Evolutionary conservation across 2,888 invertebrate species (phyloP), one percentile per base, ranked within the genome.

Genomic region (Tachystola acroxantha): DNA sequence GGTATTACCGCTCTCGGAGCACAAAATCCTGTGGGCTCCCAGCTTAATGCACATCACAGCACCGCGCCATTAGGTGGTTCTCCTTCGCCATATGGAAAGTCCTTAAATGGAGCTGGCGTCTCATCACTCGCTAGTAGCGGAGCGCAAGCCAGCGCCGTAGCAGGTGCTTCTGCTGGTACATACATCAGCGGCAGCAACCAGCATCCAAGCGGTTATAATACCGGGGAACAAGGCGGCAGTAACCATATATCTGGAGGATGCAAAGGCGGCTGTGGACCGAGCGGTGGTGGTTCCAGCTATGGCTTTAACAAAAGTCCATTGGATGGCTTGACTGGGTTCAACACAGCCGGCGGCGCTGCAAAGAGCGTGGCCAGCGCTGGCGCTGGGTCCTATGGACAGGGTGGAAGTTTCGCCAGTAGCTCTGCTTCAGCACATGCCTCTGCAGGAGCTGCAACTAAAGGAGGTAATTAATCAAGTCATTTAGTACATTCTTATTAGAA

Each of bases 361-460:
- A 75, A 69, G 38, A 71, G 74, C 39, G 45, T 61, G n/a, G 64
- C 77, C 1, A 62, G 56, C 27, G 57, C 63, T 1, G 47, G 50
- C 24, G 50, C 57, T 3, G 57, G 46, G 27, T 56, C 51, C 9
- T 3, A 49, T 41, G 68, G 63, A 25, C n/a, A n/a, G 3, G 24
- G 24, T n/a, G 64, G 70, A 33, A 67, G 69, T 47, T 78, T 64
- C 36, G 68, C 80, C n/a, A 64, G 73, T 46, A 78, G 78, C 40
- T 71, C 75, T 14, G 73, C 80, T n/a, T 59, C 63, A 12, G 76
- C 80, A 3, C 75, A 80, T 35, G 71, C 80, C 11, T 61, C 72
- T 12, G 52, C 78, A 24, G 79, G 80, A 44, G 65, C 70, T 20
- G 59, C 57, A 31, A 65, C 66, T 22, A 81, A 81, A 76, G 26